phyloP scores from a whole-genome alignment of 1,140 invertebrate genomes.

The Acyrthosiphon pisum region DNA sequence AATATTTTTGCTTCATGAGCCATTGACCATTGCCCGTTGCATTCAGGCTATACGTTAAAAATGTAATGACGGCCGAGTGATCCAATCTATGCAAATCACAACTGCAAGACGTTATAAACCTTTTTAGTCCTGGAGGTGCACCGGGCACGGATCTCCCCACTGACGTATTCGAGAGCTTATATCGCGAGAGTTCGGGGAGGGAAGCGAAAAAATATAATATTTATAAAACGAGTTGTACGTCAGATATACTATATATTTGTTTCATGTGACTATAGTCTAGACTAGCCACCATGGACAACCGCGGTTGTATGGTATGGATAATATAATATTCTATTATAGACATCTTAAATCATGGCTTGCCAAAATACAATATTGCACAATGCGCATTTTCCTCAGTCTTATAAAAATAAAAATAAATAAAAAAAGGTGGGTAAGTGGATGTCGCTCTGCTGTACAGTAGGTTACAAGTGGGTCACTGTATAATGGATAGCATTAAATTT shows the following conservation, averaged over 20 bases:
- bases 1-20: background rate
- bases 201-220: background rate
- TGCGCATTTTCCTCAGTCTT: too few species aligned
- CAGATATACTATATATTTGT: background rate
- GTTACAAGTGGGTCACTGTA: too few species aligned
- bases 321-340: background rate
- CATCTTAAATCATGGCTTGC: background rate
- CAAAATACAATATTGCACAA: background rate
- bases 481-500: too few species aligned
- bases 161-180: background rate
- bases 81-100: too few species aligned
- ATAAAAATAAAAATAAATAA: too few species aligned
- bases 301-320: background rate
- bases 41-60: background rate
- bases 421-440: too few species aligned
- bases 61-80: background rate
- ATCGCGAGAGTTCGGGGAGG: fast-evolving
- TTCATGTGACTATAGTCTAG: background rate
- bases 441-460: too few species aligned
- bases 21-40: background rate
- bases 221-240: background rate
- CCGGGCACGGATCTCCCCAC: background rate
- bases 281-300: too few species aligned
- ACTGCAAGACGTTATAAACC: background rate
- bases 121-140: background rate